phyloP scores from a whole-genome alignment of 1,140 invertebrate species.

The Drosophila cardini region DNA sequence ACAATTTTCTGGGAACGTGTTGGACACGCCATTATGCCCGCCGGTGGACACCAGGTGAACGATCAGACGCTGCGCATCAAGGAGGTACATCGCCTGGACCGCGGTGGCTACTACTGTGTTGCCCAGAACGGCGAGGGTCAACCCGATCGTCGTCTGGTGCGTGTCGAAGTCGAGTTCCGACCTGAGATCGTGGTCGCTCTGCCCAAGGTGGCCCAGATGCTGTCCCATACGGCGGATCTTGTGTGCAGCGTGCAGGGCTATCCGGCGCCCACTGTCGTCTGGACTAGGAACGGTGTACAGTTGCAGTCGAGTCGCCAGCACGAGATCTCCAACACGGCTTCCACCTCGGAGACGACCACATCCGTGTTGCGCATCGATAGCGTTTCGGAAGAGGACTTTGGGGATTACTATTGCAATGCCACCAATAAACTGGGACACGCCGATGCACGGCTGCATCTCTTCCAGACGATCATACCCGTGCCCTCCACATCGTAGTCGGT shows the following conservation, averaged over 20 bases:
- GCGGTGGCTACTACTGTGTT: slow-evolving; percentile 94
- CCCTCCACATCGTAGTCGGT: slow-evolving; percentile 54
- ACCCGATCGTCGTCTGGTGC: slow-evolving; percentile 90
- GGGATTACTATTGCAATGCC: slow-evolving; percentile 90
- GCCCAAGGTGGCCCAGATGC: slow-evolving; percentile 90
- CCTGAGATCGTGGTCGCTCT: slow-evolving; percentile 90
- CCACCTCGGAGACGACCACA: slow-evolving; percentile 91
- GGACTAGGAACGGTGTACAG: slow-evolving; percentile 89
- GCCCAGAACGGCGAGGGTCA: slow-evolving; percentile 93
- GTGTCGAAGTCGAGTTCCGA: slow-evolving; percentile 92
- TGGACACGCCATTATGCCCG: slow-evolving; percentile 92
- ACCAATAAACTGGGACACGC: slow-evolving; percentile 90
- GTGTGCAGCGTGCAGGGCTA: slow-evolving; percentile 93
- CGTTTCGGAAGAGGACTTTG: slow-evolving; percentile 92
- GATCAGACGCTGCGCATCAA: slow-evolving; percentile 90
- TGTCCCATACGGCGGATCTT: slow-evolving; percentile 92
- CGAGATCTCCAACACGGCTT: slow-evolving; percentile 91
- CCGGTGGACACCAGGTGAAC: slow-evolving; percentile 90
- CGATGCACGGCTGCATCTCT: slow-evolving; percentile 89
- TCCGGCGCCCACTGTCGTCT: slow-evolving; percentile 91
- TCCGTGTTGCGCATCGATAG: slow-evolving; percentile 91
- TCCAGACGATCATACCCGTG: slow-evolving; percentile 84
- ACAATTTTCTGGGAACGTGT: slow-evolving; percentile 92
- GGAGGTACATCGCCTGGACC: slow-evolving; percentile 89
- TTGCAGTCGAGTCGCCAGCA: slow-evolving; percentile 91